Conservation (phyloP, 1,140 invertebrate genomes). For the Drosophila aff. region DNA sequence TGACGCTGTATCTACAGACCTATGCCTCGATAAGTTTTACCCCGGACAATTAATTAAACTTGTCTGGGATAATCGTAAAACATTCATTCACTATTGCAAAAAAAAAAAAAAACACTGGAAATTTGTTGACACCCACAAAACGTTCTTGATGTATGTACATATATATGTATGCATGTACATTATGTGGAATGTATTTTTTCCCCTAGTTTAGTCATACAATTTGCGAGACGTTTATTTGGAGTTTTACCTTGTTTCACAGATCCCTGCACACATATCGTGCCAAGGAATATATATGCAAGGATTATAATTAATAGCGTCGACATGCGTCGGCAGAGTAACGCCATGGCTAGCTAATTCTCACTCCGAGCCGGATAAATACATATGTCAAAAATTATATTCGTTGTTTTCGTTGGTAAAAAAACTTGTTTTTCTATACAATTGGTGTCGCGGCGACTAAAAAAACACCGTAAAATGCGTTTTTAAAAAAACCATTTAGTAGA, state of each 20-base stretch:
- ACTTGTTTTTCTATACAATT: neutral
- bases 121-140: conserved; percentile 45
- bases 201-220: neutral
- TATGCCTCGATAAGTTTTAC: neutral
- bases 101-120: conserved; percentile 25
- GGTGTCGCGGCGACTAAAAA: conserved; percentile 4
- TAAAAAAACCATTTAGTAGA: conserved; percentile 32
- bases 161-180: conserved; percentile 11
- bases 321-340: conserved; percentile 46
- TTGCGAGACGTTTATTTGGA: too few species aligned
- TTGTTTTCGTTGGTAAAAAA: conserved; percentile 36
- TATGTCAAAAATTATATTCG: conserved; percentile 42
- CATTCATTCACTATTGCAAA: conserved; percentile 26
- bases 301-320: conserved; percentile 45
- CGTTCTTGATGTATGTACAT: conserved; percentile 18
- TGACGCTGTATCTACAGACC: neutral
- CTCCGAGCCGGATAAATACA: conserved; percentile 48
- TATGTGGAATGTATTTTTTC: conserved; percentile 10
- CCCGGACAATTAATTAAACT: neutral
- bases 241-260: conserved; percentile 33
- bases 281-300: conserved; percentile 35
- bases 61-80: neutral
- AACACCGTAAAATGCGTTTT: conserved; percentile 14
- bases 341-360: conserved; percentile 54
- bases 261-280: conserved; percentile 44